Base-by-base conservation (phyloP, 2,888 invertebrate species). In the Boloria euphrosyne region DNA sequence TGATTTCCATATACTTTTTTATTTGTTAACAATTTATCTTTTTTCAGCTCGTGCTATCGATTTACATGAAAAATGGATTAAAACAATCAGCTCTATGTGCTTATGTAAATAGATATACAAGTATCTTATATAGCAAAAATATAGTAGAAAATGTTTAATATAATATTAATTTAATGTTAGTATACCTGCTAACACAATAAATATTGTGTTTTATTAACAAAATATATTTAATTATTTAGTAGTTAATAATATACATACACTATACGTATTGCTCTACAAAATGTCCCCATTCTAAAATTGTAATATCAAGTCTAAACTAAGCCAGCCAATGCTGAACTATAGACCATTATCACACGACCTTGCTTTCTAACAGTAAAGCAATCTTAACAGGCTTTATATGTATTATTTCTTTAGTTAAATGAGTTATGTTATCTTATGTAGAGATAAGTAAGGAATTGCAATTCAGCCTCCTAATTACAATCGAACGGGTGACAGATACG, bases 361-460 rank as follows among this genome's bases (percentile, higher is more conserved):
- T 91, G 87, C 91, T 90, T 91, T 91, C 91, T 86, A 90, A 87
- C 81, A 83, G 76, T 75, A 77, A 73, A 74, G 75, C 79, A 77
- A 80, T 81, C 79, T 79, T 74, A 82, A 76, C 76, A 79, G 76
- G 79, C 80, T 81, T 86, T 85, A 85, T 81, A 10, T 31, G 31
- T 31, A 84, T 73, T 71, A 84, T 85, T 89, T 87, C 89, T 90
- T 89, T 89, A 86, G 89, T 81, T 81, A 85, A 82, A 84, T 84
- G 82, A 78, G 75, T 82, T 87, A 90, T 90, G 88, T 78, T 80
- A 81, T 84, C 79, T 71, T 85, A 79, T 70, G 74, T 38, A 38
- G 31, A 78, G 86, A 89, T 89, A 87, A 85, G 79, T 74, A 75
- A 80, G 80, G 31, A 38, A 38, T 82, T 68, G 65, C 60, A 69